phyloP scores from a whole-genome alignment of 2,113 vertebrate species.

The Typhlomys cinereus region DNA sequence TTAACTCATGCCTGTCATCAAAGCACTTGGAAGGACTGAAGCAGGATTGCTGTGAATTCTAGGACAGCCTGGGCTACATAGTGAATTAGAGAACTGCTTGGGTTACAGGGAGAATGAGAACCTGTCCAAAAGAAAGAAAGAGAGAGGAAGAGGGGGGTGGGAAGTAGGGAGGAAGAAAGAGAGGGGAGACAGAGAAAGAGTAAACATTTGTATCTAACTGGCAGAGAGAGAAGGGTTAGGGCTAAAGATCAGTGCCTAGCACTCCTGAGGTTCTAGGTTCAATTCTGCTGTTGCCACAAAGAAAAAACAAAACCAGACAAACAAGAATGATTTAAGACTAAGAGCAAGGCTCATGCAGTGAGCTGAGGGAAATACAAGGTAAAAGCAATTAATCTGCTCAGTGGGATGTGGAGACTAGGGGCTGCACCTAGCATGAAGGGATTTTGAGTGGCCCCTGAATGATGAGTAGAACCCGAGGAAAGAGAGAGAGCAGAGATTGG shows the following conservation, averaged over 20 bases:
- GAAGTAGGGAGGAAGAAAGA: too few species aligned
- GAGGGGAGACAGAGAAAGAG: too few species aligned
- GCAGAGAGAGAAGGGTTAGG: too few species aligned
- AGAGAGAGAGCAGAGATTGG: neutral
- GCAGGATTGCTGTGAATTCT: neutral
- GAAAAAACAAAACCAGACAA: too few species aligned
- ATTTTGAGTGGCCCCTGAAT: conserved; percentile 7
- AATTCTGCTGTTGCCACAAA: too few species aligned
- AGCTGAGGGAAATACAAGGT: neutral
- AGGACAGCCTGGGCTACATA: neutral
- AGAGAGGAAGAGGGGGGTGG: neutral
- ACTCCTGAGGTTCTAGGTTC: too few species aligned
- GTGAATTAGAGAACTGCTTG: too few species aligned
- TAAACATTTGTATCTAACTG: too few species aligned
- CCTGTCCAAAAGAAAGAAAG: neutral
- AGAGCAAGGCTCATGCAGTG: neutral
- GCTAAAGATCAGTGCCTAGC: too few species aligned
- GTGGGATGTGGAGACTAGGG: neutral
- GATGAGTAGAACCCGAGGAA: neutral
- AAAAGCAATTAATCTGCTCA: neutral
- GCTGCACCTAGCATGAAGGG: neutral
- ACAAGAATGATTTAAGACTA: neutral
- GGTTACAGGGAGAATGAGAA: neutral
- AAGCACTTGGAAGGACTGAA: neutral
- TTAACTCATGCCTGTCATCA: neutral